A percentile compares a stretch with the other conserved stretches of the same genome.
phyloP scores from a whole-genome alignment of 2,113 vertebrate genomes.

The Rattus rattus region DNA sequence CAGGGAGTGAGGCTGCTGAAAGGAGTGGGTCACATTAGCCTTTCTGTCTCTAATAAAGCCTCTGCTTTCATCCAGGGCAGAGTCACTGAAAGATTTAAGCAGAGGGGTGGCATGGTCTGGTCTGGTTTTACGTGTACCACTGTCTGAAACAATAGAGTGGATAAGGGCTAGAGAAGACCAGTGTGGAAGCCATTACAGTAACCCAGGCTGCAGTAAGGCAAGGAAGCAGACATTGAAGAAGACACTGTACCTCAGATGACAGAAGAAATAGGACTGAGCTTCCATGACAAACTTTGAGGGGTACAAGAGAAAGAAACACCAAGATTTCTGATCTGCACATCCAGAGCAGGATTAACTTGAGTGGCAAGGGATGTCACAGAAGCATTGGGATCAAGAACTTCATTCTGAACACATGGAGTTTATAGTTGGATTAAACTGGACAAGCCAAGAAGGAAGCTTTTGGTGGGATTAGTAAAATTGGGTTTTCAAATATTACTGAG shows the following conservation, averaged over 20 bases:
- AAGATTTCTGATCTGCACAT: neutral
- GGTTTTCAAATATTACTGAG: neutral
- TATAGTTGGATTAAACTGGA: neutral
- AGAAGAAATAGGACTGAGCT: neutral
- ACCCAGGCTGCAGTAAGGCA: neutral
- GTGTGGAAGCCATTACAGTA: neutral
- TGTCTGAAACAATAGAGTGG: neutral
- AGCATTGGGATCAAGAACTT: neutral
- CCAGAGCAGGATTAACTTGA: neutral
- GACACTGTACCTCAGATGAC: neutral
- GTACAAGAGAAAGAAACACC: neutral
- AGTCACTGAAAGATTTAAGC: neutral
- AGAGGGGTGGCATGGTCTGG: neutral
- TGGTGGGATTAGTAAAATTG: neutral
- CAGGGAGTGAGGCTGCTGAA: neutral
- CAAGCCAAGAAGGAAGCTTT: neutral
- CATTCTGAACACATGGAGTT: neutral
- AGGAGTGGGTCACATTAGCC: neutral
- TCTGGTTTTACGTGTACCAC: neutral
- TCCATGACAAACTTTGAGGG: neutral
- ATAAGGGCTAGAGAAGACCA: neutral
- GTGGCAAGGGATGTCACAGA: neutral
- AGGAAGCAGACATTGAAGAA: neutral
- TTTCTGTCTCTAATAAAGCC: neutral
- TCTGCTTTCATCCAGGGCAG: neutral